These are phyloP conservation scores for Papilio polyxenes DNA, from an alignment of 1,140 invertebrate species.

Conservation along the genomic window DNA sequence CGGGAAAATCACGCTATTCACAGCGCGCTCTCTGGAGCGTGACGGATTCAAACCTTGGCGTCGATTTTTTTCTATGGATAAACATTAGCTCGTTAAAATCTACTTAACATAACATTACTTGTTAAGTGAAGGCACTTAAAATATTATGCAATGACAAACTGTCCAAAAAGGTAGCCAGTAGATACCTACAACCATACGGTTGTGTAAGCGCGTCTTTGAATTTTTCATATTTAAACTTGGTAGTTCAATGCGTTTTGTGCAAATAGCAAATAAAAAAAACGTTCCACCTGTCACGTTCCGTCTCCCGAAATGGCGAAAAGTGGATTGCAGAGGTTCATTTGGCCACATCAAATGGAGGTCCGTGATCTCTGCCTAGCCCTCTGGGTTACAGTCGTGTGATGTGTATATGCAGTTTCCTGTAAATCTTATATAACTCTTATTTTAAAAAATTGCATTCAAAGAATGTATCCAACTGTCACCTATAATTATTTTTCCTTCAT, in stretches of 20 bases:
- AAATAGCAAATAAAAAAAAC: too few relatives aligned
- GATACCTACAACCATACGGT: too few relatives aligned
- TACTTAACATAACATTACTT: slow-evolving; percentile 38
- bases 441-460: background rate
- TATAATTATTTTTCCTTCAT: background rate
- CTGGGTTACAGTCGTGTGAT: too few relatives aligned
- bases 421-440: background rate
- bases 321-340: too few relatives aligned
- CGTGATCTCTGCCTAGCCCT: too few relatives aligned
- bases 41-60: slow-evolving; percentile 30
- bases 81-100: slow-evolving; percentile 36
- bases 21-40: slow-evolving; percentile 21
- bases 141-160: slow-evolving; percentile 26
- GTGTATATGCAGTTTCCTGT: background rate
- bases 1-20: slow-evolving; percentile 38
- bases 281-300: too few relatives aligned
- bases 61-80: slow-evolving; percentile 23
- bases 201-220: background rate
- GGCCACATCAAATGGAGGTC: too few relatives aligned
- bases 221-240: background rate
- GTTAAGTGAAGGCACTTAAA: slow-evolving; percentile 14
- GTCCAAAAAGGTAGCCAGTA: background rate
- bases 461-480: background rate
- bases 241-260: background rate
- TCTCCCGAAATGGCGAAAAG: too few relatives aligned